Base-by-base conservation (phyloP, 2,113 vertebrate genomes). In the Microcebus ravelobensis region DNA sequence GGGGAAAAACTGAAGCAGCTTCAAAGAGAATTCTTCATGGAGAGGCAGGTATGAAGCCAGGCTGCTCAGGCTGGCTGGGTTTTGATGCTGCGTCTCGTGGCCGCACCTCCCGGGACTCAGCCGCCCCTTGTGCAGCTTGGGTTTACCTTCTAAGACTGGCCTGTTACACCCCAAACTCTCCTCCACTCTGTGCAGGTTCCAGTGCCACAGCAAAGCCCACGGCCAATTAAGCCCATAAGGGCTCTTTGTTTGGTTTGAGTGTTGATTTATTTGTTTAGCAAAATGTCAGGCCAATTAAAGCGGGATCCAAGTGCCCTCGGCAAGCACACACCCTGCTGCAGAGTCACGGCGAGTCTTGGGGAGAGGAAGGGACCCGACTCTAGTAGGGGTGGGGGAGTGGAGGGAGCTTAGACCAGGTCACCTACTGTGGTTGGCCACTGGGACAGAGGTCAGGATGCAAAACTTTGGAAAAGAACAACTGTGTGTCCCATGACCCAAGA, bases 201-300 rank as follows among this genome's bases (percentile, higher is more conserved):
- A 94, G 92, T 86, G 96, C 86, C 68, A 34, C 82, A 97, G 96
- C 55, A 11, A 95, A 96, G 96, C 86, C 81, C 94, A 36, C 3
- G 42, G 98, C 98, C 98, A 98, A 94, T 98, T 98, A 98, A 96
- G 97, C 95, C 3, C 90, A 91, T 74, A 90, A 97, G 96, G 92
- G 96, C 94, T 97, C 98, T 98, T 98, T 98, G 98, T 98, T 98
- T 98, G 96, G 92, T 86, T 96, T 97, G 96, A 55, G 77, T 96
- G 89, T 98, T 97, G 48, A 74, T 98, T 97, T 98, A 98, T 98
- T 98, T 98, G 97, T 98, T 98, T 98, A 98, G 97, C 50, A 98
- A 97, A 98, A 98, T 98, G 98, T 98, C 98, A 98, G 97, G 89
- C 97, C 98, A 98, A 98, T 99, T 98, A 98, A 97, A 98, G 97